Conservation (phyloP, 2,888 invertebrate species). For the Brenthis ino region DNA sequence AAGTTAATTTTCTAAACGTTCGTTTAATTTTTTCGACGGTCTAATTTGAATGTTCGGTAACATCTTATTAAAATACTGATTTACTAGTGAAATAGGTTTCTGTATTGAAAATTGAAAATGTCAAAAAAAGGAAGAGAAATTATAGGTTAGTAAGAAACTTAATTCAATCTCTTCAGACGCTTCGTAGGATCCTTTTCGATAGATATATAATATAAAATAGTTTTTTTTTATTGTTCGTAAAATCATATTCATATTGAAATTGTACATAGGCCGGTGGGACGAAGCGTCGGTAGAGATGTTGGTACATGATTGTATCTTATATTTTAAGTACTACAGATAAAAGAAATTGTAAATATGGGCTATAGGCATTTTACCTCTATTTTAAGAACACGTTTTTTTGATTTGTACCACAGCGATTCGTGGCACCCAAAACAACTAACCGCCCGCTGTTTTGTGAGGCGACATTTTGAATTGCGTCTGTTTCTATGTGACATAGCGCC, state of each 20-base stretch:
- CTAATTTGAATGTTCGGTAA: slow-evolving; percentile 52
- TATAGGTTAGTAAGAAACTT: slow-evolving; percentile 53
- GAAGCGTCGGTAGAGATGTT: slow-evolving; percentile 44
- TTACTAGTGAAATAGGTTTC: slow-evolving; percentile 60
- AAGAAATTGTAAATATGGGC: slow-evolving; percentile 74
- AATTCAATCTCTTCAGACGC: slow-evolving; percentile 49
- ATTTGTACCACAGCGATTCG: slow-evolving; percentile 48
- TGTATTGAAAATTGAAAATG: slow-evolving; percentile 52
- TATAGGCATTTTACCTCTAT: slow-evolving; percentile 76
- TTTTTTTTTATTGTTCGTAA: slow-evolving; percentile 46
- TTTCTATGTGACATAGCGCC: slow-evolving; percentile 1
- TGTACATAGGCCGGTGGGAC: slow-evolving; percentile 56
- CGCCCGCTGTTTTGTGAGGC: slow-evolving; percentile 36
- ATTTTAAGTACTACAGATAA: slow-evolving; percentile 55
- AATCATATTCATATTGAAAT: slow-evolving; percentile 48
- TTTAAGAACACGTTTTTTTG: slow-evolving; percentile 65
- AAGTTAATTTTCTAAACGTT: slow-evolving; percentile 15
- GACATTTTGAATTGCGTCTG: slow-evolving; percentile 45
- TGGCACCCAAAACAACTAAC: slow-evolving; percentile 39
- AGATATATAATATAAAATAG: slow-evolving; percentile 42
- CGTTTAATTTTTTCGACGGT: slow-evolving; percentile 34
- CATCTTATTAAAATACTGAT: slow-evolving; percentile 57
- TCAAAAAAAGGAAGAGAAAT: slow-evolving; percentile 52
- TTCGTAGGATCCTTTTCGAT: slow-evolving; percentile 37
- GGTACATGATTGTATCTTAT: slow-evolving; percentile 63